phyloP scores from a whole-genome alignment of 2,113 vertebrate species.

The Xiphorhynchus elegans region DNA sequence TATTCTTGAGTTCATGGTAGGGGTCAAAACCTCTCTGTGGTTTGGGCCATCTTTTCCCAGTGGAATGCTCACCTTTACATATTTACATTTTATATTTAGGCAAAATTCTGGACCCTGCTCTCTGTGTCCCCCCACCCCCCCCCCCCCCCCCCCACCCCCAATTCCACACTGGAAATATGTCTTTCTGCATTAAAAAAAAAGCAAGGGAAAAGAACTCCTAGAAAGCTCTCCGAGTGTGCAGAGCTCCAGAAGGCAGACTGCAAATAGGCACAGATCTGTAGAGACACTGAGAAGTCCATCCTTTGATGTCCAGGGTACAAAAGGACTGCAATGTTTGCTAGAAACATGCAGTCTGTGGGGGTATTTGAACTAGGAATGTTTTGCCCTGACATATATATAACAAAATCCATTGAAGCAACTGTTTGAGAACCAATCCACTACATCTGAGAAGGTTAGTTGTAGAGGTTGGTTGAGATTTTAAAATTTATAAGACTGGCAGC shows the following conservation, averaged over 20 bases:
- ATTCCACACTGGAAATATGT: background rate
- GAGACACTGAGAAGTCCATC: background rate
- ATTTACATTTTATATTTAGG: background rate
- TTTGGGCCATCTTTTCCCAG: background rate
- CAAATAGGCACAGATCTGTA: background rate
- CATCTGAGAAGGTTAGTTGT: background rate
- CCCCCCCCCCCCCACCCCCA: background rate
- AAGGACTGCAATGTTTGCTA: background rate
- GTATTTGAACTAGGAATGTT: background rate
- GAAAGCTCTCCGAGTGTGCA: background rate
- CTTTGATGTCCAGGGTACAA: background rate
- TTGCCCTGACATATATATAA: background rate
- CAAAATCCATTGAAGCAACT: background rate
- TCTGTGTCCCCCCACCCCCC: background rate
- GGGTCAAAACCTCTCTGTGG: background rate
- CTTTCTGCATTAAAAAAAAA: background rate
- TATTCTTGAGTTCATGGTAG: background rate
- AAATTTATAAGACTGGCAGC: background rate
- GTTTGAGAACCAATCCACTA: background rate
- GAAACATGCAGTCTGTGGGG: fast-evolving
- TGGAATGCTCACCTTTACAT: background rate
- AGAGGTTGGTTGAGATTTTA: background rate
- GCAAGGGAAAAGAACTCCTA: background rate
- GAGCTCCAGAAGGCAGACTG: background rate
- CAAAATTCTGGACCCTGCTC: background rate